These are phyloP conservation scores for Alethe castanea DNA, from an alignment of 2,113 vertebrate species.

Conservation along the genomic window DNA sequence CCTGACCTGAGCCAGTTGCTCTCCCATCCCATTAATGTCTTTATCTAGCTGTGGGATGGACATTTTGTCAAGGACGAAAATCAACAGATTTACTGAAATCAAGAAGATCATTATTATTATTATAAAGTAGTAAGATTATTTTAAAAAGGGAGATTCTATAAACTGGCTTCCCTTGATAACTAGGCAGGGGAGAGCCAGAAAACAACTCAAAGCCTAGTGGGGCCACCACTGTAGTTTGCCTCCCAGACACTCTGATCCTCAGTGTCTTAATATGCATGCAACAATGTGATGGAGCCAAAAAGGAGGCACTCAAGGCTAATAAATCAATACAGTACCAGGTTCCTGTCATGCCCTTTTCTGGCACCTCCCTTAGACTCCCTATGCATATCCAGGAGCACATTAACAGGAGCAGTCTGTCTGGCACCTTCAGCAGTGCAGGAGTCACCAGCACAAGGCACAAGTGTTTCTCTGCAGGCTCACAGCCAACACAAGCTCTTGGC, in stretches of 20 bases:
- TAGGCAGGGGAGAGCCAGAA: neutral
- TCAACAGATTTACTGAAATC: neutral
- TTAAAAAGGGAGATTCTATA: neutral
- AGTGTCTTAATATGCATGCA: neutral
- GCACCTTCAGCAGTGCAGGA: neutral
- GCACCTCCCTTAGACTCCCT: neutral
- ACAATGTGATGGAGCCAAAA: neutral
- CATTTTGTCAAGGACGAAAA: neutral
- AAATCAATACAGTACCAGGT: neutral
- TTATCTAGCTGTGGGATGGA: neutral
- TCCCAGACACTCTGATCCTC: neutral
- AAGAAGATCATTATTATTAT: too few species aligned
- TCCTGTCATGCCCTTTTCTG: neutral
- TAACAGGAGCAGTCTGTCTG: neutral
- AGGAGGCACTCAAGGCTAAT: neutral
- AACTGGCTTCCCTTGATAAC: neutral
- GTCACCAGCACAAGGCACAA: neutral
- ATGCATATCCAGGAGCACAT: neutral
- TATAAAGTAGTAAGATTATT: too few species aligned
- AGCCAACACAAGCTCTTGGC: neutral
- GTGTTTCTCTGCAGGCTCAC: neutral
- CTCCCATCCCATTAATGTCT: neutral
- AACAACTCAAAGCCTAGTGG: neutral
- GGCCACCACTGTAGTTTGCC: neutral
- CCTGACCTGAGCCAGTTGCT: neutral